Evolutionary conservation across 2,797 vertebrate species (phyloP), one percentile per base, ranked within the genome.

Genomic region (Craterocephalus amniculus): DNA sequence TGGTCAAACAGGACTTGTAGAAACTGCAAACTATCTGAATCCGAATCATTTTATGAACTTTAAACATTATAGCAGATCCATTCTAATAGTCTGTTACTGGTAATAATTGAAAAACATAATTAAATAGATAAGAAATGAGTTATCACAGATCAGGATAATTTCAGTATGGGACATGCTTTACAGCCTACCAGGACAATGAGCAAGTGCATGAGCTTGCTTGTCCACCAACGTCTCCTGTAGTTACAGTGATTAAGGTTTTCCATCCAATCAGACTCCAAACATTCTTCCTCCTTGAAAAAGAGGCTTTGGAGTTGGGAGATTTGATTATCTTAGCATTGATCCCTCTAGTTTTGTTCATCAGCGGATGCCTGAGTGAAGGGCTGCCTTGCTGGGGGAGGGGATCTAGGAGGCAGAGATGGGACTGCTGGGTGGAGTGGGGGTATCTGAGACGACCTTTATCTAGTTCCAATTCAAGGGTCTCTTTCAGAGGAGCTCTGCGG

Each of bases 391-490:
- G 72, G 74, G 78, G 51, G 68, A 63, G 51, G 71, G 72, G 76
- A 43, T 6, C 62, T 67, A 24, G 74, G 73, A 72, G 74, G 70
- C 64, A 69, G 76, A 74, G 82, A 67, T 71, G 70, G 72, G 74
- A 62, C 67, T 74, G 66, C 52, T 55, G 52, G 32, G 62, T 32
- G 6, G 29, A 45, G 43, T 67, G 79, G 54, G 52, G 56, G 76
- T 38, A 67, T 74, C 87, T 72, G 69, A 80, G 84, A 83, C 76
- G 58, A 74, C 82, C 84, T 88, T 92, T 88, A 90, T 93, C 90
- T 18, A 85, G 86, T 85, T 90, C 83, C 86, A 93, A 92, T 94
- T 95, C 94, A 93, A 94, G 91, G 84, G 87, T 86, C 86, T 88
- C 92, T 94, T 95, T 95, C 90, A 93, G 87, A 85, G 81, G 74